These are phyloP conservation scores for Acromyrmex charruanus DNA, from an alignment of 1,140 invertebrate species.

Conservation along the genomic window DNA sequence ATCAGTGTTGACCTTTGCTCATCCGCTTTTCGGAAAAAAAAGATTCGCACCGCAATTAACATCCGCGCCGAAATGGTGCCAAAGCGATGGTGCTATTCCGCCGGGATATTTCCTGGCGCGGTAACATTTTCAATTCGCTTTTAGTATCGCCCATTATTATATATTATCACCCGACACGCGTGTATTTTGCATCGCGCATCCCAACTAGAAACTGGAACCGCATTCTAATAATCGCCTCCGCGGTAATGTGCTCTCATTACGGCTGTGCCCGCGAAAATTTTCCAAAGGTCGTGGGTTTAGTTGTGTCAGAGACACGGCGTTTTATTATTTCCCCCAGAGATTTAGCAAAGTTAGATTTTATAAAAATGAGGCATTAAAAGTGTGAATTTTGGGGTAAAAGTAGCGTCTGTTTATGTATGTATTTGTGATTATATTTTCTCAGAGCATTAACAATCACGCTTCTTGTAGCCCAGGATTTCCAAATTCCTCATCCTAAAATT, in stretches of 20 bases:
- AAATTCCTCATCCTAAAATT: too few relatives aligned
- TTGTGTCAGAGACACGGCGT: too few relatives aligned
- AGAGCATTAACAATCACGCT: too few relatives aligned
- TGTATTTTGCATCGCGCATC: not conserved
- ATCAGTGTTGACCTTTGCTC: conserved; percentile 67
- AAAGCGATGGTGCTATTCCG: not conserved
- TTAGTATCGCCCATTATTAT: conserved; percentile 8
- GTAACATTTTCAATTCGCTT: conserved; percentile 54
- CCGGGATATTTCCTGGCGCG: conserved; percentile 9
- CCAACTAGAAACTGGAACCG: not conserved
- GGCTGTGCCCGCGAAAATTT: too few relatives aligned
- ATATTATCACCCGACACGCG: not conserved
- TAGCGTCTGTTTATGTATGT: too few relatives aligned
- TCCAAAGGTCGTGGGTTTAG: too few relatives aligned
- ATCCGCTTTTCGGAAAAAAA: conserved; percentile 25
- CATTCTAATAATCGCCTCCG: conserved; percentile 21
- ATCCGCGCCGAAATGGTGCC: conserved; percentile 41
- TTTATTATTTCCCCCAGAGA: too few relatives aligned
- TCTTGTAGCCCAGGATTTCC: too few relatives aligned
- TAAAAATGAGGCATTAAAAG: too few relatives aligned
- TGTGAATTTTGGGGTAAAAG: too few relatives aligned
- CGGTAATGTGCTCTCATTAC: not conserved
- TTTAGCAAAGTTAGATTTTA: too few relatives aligned
- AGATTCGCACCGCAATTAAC: conserved; percentile 51
- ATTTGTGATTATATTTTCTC: too few relatives aligned